A percentile compares a stretch with the other conserved stretches of the same genome.
Conservation (phyloP, 2,888 invertebrate genomes). For the Archaeoteleia sp. region DNA sequence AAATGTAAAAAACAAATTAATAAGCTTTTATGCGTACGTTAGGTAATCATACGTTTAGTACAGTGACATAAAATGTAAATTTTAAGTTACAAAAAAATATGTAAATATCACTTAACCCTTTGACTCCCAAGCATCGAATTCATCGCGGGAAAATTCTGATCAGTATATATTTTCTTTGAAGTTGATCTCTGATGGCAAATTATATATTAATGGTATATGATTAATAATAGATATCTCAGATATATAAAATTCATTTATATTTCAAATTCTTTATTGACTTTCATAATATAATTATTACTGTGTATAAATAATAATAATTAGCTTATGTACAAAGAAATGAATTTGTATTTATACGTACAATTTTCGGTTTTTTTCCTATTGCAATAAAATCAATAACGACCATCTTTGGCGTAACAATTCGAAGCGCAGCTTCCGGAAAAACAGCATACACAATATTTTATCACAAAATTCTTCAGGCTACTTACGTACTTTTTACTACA, state of each 20-base stretch:
- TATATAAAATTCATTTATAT: too few relatives aligned
- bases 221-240: too few relatives aligned
- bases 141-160: too few relatives aligned
- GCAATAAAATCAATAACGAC: slow-evolving; percentile 37
- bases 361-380: slow-evolving; percentile 24
- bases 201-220: too few relatives aligned
- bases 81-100: too few relatives aligned
- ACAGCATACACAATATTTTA: slow-evolving; percentile 42
- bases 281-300: not conserved
- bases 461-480: slow-evolving; percentile 49
- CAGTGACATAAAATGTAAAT: too few relatives aligned
- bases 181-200: too few relatives aligned
- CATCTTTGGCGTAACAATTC: slow-evolving; percentile 40
- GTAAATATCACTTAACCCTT: too few relatives aligned
- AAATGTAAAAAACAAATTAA: slow-evolving; percentile 19
- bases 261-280: too few relatives aligned
- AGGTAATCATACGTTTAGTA: not conserved
- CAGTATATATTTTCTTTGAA: too few relatives aligned
- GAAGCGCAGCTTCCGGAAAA: slow-evolving; percentile 44
- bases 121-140: too few relatives aligned
- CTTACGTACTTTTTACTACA: slow-evolving; percentile 26
- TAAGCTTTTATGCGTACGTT: not conserved
- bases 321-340: slow-evolving; percentile 3
- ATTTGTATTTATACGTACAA: slow-evolving; percentile 12
- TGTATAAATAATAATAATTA: not conserved